Evolutionary conservation across 2,797 vertebrate genomes (phyloP), one percentile per base, ranked within the genome.

Genomic region (Tadarida brasiliensis): DNA sequence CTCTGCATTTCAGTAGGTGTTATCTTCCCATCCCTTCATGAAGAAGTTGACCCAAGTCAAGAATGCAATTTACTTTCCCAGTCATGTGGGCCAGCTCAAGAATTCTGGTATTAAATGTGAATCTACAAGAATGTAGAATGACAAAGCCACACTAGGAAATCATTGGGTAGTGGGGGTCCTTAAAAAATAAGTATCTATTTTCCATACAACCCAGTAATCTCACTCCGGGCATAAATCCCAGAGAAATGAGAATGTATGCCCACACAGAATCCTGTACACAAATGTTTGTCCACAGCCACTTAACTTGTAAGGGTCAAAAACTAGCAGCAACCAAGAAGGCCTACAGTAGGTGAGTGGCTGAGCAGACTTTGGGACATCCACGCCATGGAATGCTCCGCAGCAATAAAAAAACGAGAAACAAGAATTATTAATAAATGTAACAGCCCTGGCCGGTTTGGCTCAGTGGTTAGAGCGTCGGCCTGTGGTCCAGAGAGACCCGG

Each of bases 261-360:
- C 47, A 56, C 33, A 28, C 12, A 39, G 74, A 67, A 35, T 14
- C 4, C 61, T 67, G 26, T 0, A 11, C 5, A 44, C 17, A 78
- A 24, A 56, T 17, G 49, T 56, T 56, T 30, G 11, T 24, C 24
- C 15, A 11, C 3, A 67, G 33, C 1, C 51, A 22, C 39, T 39
- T 3, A 3, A 39, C 19, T 57, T 67, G 19, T 56, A 28, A 54
- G 5, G 39, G 26, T 67, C 6, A 14, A 76, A 61, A 51, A 49
- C 14, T 35, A 61, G 57, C 76, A 47, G 28, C 44, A 35, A 35
- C 12, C 49, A n/a, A 78, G 67, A 56, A 39, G 5, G 44, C 49
- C 26, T 2, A 1, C 2, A 3, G 1, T 15, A 11, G 8, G 7
- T 39, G 49, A 54, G 22, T 11, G 5, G 47, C 49, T 54, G 54